phyloP scores from a whole-genome alignment of 2,888 invertebrate species.

The Notodonta dromedarius region DNA sequence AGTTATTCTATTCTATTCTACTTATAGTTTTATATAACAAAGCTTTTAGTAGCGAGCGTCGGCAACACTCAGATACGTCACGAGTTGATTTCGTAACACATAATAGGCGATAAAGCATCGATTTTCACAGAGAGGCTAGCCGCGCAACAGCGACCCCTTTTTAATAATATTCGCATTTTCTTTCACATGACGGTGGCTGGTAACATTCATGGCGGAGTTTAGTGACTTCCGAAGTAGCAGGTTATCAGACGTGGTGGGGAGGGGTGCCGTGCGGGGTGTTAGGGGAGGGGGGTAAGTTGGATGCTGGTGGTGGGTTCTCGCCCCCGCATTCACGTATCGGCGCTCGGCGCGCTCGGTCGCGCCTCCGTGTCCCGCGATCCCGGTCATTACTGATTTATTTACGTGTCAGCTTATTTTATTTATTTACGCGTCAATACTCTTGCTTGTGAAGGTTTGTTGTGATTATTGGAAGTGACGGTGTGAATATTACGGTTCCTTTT shows the following conservation, averaged over 20 bases:
- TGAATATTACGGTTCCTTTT: conserved; percentile 65
- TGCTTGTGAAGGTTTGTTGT: conserved; percentile 73
- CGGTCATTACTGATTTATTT: conserved; percentile 53
- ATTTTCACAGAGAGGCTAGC: conserved; percentile 64
- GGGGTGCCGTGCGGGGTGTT: conserved; percentile 41
- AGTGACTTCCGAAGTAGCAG: conserved; percentile 84
- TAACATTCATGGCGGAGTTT: conserved; percentile 80
- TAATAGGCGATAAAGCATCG: conserved; percentile 65
- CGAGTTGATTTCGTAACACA: conserved; percentile 58
- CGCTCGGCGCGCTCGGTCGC: conserved; percentile 68
- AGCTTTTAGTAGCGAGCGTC: conserved; percentile 46
- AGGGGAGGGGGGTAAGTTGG: conserved; percentile 64
- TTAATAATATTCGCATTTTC: conserved; percentile 81
- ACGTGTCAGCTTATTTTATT: conserved; percentile 63
- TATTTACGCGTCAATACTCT: conserved; percentile 48
- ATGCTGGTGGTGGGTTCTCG: conserved; percentile 65
- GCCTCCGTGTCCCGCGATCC: conserved; percentile 49
- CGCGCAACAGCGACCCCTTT: conserved; percentile 65
- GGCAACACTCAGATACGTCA: conserved; percentile 40
- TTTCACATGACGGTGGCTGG: conserved; percentile 71
- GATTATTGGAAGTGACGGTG: conserved; percentile 67
- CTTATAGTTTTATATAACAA: conserved; percentile 38
- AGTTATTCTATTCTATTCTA: too few species aligned
- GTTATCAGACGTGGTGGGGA: conserved; percentile 74
- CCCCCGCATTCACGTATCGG: conserved; percentile 77